A percentile compares a stretch with the other conserved stretches of the same genome.
Conservation (phyloP, 2,888 invertebrate species). For the Eupelmus urozonus region DNA sequence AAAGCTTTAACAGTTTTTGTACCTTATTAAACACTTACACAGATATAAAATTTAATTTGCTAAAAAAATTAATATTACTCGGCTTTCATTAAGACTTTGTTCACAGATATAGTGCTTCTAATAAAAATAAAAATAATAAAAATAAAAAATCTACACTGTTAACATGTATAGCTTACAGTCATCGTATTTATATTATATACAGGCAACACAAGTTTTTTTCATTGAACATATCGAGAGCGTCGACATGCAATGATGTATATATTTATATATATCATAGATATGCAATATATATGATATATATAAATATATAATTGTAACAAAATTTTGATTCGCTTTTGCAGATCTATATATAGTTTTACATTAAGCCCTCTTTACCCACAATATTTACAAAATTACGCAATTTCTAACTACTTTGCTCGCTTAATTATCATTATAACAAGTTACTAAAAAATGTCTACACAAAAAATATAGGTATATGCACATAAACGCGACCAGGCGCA, state of each 20-base stretch:
- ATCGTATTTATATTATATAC: conserved; percentile 49
- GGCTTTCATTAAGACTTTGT: conserved; percentile 35
- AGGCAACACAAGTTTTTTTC: conserved; percentile 27
- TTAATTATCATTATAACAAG: conserved; percentile 64
- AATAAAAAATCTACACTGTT: conserved; percentile 42
- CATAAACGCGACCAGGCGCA: conserved; percentile 45
- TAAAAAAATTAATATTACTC: conserved; percentile 37
- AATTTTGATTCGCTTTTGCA: conserved; percentile 55
- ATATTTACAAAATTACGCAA: conserved; percentile 52
- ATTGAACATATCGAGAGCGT: conserved; percentile 9
- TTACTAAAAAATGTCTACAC: conserved; percentile 75
- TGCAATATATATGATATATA: too few relatives aligned
- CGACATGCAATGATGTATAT: conserved; percentile 53
- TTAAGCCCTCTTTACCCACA: conserved; percentile 44
- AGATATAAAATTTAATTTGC: background rate
- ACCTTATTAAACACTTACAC: conserved; percentile 32
- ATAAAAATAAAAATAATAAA: conserved; percentile 37
- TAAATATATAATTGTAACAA: conserved; percentile 53
- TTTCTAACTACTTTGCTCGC: conserved; percentile 44
- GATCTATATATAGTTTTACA: conserved; percentile 45
- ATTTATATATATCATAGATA: too few relatives aligned
- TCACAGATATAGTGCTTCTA: conserved; percentile 11
- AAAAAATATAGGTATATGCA: conserved; percentile 70
- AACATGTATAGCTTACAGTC: conserved; percentile 39
- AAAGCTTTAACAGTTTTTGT: conserved; percentile 34